A percentile compares a stretch with the other conserved stretches of the same genome.
Evolutionary conservation across 2,797 vertebrate species (phyloP).

Genomic region (Pseudochirops cupreus): DNA sequence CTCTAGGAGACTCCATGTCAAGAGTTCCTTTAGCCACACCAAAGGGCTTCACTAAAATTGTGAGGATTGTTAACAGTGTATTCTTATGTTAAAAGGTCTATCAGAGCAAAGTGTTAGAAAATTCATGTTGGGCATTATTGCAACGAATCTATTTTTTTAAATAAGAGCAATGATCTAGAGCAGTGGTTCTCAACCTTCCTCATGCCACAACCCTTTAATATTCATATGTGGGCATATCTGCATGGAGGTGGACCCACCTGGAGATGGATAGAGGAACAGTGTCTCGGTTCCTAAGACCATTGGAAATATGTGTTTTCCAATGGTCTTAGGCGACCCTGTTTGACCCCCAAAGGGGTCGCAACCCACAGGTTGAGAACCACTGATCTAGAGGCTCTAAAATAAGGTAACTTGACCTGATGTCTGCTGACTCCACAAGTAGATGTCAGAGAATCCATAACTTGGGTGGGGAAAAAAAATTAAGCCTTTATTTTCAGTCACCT

Average conservation of each 20-base stretch:
- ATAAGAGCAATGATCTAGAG: background rate
- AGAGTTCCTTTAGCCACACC: background rate
- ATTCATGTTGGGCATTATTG: background rate
- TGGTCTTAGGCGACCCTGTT: no score
- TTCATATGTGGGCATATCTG: no score
- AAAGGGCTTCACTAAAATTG: background rate
- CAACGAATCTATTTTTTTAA: background rate
- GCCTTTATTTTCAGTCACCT: background rate
- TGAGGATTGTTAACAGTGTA: background rate
- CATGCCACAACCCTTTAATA: no score
- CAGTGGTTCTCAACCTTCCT: no score
- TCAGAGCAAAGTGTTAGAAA: background rate
- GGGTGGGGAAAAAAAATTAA: background rate
- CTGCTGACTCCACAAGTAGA: background rate
- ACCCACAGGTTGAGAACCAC: no score
- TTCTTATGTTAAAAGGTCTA: background rate
- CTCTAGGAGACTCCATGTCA: background rate
- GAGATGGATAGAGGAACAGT: no score
- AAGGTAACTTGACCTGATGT: background rate
- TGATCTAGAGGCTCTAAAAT: background rate
- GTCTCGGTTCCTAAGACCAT: no score
- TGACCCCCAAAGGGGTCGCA: no score
- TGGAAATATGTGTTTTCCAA: no score
- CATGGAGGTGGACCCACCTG: no score
- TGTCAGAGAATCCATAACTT: background rate